Evolutionary conservation across 37 sponge, comb jelly and placozoan species (phyloP), one percentile per base, ranked within the genome.

Genomic region (Diacarnus erythraeanus): DNA sequence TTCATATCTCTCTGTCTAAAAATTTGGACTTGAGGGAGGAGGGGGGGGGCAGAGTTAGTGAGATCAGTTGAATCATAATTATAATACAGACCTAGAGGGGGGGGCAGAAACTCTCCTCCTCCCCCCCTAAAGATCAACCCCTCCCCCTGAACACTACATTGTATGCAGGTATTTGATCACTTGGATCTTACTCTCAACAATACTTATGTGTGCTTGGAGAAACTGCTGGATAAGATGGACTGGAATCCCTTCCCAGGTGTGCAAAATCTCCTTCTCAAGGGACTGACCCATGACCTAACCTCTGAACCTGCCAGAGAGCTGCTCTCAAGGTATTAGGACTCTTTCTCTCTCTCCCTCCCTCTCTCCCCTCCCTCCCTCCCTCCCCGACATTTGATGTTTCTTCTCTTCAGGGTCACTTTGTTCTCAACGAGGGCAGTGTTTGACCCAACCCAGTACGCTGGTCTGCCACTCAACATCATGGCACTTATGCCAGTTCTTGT

Each of bases 241-340:
- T 96, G 96, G 96, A 10, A 64, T 8, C 58, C 40, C 60, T 96
- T 90, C 54, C 84, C 90, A 59, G 96, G 96, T 15, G 85, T 96
- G 23, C 93, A 92, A 72, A 61, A 43, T 18, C 76, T 92, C 27
- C 76, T 96, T 20, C 64, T 96, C 63, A 96, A 96, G 85, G 96
- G 82, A 34, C 86, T 90, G 20, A 79, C 78, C 0, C 68, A 51
- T 25, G 75, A 78, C 1, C 10, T 67, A 6, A 78, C 75, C 22
- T 74, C 74, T 64, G 76, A 76, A 41, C 69, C 54, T 3, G 57
- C 82, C 9, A 42, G 81, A 6, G 42, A 74, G 43, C 54, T 80
- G 26, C 74, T 80, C 15, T 75, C 79, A 17, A 35, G 63, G 61
- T 60, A 20, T 1, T n/a, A n/a, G n/a, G n/a, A n/a, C n/a, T n/a